phyloP scores from a whole-genome alignment of 2,797 vertebrate species.

The Spinus olivaceus region DNA sequence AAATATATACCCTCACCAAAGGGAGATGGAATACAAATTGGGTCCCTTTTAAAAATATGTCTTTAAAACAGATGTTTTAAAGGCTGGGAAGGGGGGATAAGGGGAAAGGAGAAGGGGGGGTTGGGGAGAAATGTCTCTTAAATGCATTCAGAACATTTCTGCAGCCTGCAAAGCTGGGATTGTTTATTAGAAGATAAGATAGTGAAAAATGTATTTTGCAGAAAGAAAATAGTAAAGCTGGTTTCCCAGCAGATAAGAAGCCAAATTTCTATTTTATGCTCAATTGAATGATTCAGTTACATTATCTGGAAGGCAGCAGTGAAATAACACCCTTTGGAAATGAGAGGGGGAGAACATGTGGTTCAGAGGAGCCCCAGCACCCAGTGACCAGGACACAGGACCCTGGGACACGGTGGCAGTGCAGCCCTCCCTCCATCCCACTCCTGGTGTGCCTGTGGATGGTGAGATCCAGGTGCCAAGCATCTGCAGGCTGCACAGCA shows the following conservation, averaged over 20 bases:
- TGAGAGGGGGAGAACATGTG: slow-evolving; percentile 19
- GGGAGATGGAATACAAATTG: slow-evolving; percentile 73
- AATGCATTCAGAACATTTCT: slow-evolving; percentile 71
- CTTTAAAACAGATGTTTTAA: slow-evolving; percentile 74
- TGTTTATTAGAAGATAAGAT: slow-evolving; percentile 85
- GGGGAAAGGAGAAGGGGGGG: neutral
- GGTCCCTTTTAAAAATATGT: slow-evolving; percentile 55
- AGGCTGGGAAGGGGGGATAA: slow-evolving; percentile 13
- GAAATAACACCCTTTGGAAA: slow-evolving; percentile 77
- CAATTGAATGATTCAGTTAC: slow-evolving; percentile 80
- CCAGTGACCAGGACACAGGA: neutral
- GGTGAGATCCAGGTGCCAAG: fast-evolving
- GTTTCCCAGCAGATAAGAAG: slow-evolving; percentile 79
- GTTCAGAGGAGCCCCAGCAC: neutral
- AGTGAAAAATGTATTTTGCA: slow-evolving; percentile 84
- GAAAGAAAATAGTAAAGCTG: slow-evolving; percentile 81
- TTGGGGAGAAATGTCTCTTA: slow-evolving; percentile 63
- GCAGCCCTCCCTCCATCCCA: neutral
- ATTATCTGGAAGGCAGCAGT: slow-evolving; percentile 77
- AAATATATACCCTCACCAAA: slow-evolving; percentile 71
- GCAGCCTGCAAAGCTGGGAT: slow-evolving; percentile 76
- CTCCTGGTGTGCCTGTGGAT: fast-evolving
- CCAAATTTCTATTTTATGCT: slow-evolving; percentile 84
- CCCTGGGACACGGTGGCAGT: fast-evolving
- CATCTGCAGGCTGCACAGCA: neutral